Conservation (phyloP, 2,113 vertebrate species). For the Girardinichthys multiradiatus region DNA sequence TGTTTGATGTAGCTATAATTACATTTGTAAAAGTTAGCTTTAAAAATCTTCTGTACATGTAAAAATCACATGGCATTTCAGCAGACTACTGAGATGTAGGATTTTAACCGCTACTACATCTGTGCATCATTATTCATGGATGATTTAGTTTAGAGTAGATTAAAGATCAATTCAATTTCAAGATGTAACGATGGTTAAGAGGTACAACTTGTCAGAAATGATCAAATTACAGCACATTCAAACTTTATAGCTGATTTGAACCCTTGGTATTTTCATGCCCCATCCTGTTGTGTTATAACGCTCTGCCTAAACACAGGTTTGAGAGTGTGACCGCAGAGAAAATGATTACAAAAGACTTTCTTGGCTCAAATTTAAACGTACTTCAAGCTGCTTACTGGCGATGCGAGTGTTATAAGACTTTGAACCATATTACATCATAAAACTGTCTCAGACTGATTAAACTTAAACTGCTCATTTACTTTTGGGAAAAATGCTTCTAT, state of each 20-base stretch:
- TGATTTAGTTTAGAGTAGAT: background rate
- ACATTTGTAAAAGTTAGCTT: too few species aligned
- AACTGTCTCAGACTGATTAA: constrained; percentile 42
- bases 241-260: constrained; percentile 14
- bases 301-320: constrained; percentile 1
- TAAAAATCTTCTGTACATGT: background rate
- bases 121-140: background rate
- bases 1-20: too few species aligned
- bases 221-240: too few species aligned
- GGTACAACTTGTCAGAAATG: background rate
- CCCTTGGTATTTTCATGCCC: background rate
- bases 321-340: constrained; percentile 12
- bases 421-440: constrained; percentile 42
- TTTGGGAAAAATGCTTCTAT: constrained; percentile 6
- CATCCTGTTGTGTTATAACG: background rate
- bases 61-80: background rate
- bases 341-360: constrained; percentile 25
- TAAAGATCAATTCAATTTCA: background rate
- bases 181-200: background rate
- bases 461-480: constrained; percentile 31
- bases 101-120: background rate
- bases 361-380: constrained; percentile 17
- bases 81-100: background rate
- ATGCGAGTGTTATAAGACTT: background rate
- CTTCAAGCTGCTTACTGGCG: constrained; percentile 15